Percentiles rank a stretch among this genome's conserved stretches.
Evolutionary conservation across 2,797 vertebrate species (phyloP).

Genomic region (Epinephelus coioides): DNA sequence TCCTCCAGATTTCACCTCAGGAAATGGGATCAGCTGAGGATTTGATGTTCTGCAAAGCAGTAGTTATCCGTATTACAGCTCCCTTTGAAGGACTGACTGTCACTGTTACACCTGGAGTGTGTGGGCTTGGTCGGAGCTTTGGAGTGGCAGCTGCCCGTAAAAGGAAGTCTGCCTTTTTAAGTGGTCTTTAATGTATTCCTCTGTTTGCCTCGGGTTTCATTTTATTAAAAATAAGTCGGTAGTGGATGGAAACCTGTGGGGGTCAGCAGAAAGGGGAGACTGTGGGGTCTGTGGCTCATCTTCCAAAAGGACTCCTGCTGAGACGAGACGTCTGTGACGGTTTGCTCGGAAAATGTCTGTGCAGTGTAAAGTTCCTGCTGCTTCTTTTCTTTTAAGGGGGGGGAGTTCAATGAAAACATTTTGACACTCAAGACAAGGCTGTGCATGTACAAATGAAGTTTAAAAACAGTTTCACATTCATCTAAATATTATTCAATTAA

Average conservation of each 20-base stretch:
- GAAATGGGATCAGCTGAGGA: conserved; percentile 78
- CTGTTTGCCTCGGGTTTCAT: conserved; percentile 56
- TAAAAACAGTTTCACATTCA: background rate
- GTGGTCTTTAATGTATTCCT: conserved; percentile 47
- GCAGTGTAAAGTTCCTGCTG: background rate
- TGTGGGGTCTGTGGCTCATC: conserved; percentile 31
- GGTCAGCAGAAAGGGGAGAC: conserved; percentile 4
- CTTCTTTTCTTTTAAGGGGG: conserved; percentile 15
- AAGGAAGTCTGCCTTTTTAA: conserved; percentile 60
- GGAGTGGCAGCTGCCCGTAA: conserved; percentile 63
- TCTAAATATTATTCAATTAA: too few species aligned
- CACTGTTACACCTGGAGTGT: conserved; percentile 74
- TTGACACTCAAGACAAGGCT: background rate
- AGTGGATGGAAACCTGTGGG: conserved; percentile 19
- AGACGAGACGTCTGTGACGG: background rate
- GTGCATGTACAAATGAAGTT: background rate
- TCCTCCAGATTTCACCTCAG: conserved; percentile 76
- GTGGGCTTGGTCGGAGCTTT: conserved; percentile 38
- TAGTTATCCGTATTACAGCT: conserved; percentile 74
- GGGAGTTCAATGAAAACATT: background rate
- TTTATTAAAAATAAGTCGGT: conserved; percentile 39
- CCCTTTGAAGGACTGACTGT: conserved; percentile 75
- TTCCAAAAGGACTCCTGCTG: conserved; percentile 11
- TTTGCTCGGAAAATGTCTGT: conserved; percentile 24
- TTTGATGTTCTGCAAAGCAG: conserved; percentile 72